These are phyloP conservation scores for Archegozetes longisetosus DNA, from an alignment of 1,140 invertebrate genomes.

Conservation along the genomic window DNA sequence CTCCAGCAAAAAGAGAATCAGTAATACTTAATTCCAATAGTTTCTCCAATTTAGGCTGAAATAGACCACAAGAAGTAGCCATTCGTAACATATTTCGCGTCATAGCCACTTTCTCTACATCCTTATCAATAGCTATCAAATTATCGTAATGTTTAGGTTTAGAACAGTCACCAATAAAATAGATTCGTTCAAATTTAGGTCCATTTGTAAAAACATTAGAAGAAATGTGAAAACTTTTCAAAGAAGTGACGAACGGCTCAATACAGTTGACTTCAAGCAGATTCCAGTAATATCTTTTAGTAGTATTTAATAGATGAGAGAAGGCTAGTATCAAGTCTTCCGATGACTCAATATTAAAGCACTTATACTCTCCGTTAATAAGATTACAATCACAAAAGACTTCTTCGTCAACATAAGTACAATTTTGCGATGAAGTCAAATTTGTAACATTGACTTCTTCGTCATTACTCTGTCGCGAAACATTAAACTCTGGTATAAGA, in stretches of 20 bases:
- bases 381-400: conserved; percentile 10
- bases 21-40: neutral
- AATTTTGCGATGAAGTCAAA: neutral
- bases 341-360: conserved; percentile 2
- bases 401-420: conserved; percentile 3
- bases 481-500: neutral
- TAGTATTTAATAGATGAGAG: conserved; percentile 7
- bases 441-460: neutral
- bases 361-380: neutral
- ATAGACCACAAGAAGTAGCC: conserved; percentile 7
- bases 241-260: neutral
- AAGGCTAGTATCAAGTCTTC: conserved; percentile 7
- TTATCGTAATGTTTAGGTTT: conserved; percentile 13
- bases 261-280: conserved; percentile 2
- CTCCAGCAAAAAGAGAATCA: conserved; percentile 6
- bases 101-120: conserved; percentile 3
- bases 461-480: neutral
- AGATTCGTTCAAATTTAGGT: conserved; percentile 5
- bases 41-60: conserved; percentile 7
- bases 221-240: conserved; percentile 10
- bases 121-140: conserved; percentile 5
- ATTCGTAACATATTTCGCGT: conserved; percentile 5
- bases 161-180: conserved; percentile 8
- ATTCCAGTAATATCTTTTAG: conserved; percentile 1
- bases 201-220: conserved; percentile 9